Base-by-base conservation (phyloP, 2,797 vertebrate genomes). In the Steatocranus sp. region DNA sequence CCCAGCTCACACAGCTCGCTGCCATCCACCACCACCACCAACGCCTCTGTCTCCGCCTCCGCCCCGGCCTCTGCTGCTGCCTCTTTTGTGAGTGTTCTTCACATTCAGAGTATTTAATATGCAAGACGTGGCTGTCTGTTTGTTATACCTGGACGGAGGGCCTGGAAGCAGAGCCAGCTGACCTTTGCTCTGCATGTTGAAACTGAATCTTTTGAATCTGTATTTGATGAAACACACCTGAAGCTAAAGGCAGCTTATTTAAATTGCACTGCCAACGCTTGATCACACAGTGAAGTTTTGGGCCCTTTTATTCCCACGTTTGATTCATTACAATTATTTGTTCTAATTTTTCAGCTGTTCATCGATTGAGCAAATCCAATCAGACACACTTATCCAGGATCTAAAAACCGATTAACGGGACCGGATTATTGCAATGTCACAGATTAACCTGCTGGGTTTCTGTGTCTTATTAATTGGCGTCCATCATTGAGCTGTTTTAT, bases 41-140 rank as follows among this genome's bases (percentile, higher is more conserved):
- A 75, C 8, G 10, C 75, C 20, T 89, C 91, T 1, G 56, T 83
- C 70, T 91, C 91, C 1, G 85, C 88, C 14, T 87, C 89, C 4
- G 27, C 58, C 11, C 43, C 43, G 1, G 43, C 68, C 15, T 92
- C 86, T 36, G 61, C 92, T 51, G 70, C 89, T 41, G 81, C 86
- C 27, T 94, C 93, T 20, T 94, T 94, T 61, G 95, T 96, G 73
- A 95, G 95, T 95, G 2, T 36, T 73, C 25, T 73, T n/a, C 41
- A 18, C 15, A 73, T 73, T 73, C 41, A 30, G 36, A 68, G 2
- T 25, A 10, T 9, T 15, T 66, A 66, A 66, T 66, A 41, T 66
- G 61, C 36, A 41, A 6, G 61, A 66, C 12, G 0, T 66, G 20
- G 6, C 23, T 46, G 4, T 27, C 23, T 27, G 41, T 11, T 27